These are phyloP conservation scores for Nemotelus nigrinus DNA, from an alignment of 2,888 invertebrate species.

Conservation along the genomic window DNA sequence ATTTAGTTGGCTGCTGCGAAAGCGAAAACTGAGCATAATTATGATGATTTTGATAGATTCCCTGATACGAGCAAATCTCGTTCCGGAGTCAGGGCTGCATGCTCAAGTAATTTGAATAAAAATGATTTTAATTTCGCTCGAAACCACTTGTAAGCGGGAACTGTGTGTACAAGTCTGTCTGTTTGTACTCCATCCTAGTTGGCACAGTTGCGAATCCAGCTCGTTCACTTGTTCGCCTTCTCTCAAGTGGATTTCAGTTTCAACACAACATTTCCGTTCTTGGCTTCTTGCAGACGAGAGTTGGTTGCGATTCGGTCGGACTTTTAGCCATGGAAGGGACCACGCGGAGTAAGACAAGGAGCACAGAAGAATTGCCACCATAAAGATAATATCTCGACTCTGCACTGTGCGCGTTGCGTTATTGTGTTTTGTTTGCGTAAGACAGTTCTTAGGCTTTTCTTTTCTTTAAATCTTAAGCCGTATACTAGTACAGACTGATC, in stretches of 20 bases:
- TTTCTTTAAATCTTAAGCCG: background rate
- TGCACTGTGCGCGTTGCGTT: background rate
- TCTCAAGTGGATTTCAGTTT: conserved; percentile 16
- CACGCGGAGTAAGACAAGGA: background rate
- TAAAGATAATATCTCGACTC: conserved; percentile 25
- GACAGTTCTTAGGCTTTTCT: background rate
- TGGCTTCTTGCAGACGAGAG: background rate
- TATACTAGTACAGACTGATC: background rate
- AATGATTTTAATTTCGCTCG: conserved; percentile 12
- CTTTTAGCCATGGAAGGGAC: background rate
- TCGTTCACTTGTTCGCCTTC: conserved; percentile 1
- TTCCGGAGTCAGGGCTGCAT: background rate
- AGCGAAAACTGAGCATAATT: background rate
- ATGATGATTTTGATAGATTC: background rate
- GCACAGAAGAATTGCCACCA: background rate
- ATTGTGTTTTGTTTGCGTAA: background rate
- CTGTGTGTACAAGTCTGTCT: background rate
- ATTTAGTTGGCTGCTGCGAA: background rate
- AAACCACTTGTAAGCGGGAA: conserved; percentile 7
- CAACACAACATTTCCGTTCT: background rate
- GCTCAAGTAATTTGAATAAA: conserved; percentile 27
- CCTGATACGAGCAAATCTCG: background rate
- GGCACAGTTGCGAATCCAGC: conserved; percentile 15
- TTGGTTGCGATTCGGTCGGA: background rate
- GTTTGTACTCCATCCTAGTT: background rate